phyloP scores from a whole-genome alignment of 2,113 vertebrate genomes.

The Lampris incognitus region DNA sequence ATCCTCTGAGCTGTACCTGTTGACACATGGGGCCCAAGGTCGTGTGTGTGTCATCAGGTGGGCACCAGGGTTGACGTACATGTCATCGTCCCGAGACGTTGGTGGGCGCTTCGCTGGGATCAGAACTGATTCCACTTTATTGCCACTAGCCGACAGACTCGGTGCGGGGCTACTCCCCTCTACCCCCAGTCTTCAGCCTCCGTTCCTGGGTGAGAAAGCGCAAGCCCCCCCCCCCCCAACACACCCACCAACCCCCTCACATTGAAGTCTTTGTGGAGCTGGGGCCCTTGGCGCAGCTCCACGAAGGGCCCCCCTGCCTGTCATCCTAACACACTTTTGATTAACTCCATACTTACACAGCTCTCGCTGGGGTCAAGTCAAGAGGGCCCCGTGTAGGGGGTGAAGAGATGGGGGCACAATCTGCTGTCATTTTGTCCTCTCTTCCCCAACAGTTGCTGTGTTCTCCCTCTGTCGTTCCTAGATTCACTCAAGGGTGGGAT shows the following conservation, averaged over 20 bases:
- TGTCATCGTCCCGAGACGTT: constrained; percentile 41
- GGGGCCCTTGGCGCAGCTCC: constrained; percentile 56
- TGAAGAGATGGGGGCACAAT: constrained; percentile 11
- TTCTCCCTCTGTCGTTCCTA: constrained; percentile 10
- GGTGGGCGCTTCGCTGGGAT: constrained; percentile 50
- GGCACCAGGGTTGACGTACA: constrained; percentile 15
- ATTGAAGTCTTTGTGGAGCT: constrained; percentile 65
- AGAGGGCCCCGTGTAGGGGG: constrained; percentile 18
- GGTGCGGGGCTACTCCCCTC: constrained; percentile 9
- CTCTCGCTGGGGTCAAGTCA: constrained; percentile 62
- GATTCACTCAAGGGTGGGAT: neutral
- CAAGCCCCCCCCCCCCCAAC: neutral
- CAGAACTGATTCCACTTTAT: constrained; percentile 60
- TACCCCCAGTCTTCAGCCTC: constrained; percentile 4
- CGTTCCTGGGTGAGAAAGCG: constrained; percentile 14
- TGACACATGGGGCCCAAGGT: constrained; percentile 17
- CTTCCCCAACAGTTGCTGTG: neutral
- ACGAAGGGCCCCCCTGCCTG: constrained; percentile 60
- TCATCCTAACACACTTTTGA: constrained; percentile 75
- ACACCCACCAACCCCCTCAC: constrained; percentile 20
- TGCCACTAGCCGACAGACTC: constrained; percentile 59
- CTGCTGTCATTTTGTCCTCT: constrained; percentile 34
- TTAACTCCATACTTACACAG: constrained; percentile 73
- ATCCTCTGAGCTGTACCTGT: neutral
- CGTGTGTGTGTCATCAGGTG: constrained; percentile 34